These are phyloP conservation scores for Aplodontia rufa DNA, from an alignment of 2,113 vertebrate species.

Conservation along the genomic window DNA sequence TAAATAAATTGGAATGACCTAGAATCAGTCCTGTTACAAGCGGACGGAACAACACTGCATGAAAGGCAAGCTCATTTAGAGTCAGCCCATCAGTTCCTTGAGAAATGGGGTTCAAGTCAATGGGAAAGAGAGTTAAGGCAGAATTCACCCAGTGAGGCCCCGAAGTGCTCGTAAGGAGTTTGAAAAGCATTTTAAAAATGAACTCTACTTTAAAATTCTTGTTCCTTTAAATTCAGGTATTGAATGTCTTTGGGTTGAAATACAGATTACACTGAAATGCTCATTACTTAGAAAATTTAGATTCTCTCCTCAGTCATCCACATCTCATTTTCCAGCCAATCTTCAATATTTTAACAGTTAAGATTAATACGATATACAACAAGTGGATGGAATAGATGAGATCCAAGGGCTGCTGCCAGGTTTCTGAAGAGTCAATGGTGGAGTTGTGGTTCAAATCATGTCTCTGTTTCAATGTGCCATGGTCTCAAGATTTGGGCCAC, in stretches of 20 bases:
- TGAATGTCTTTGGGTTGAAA: background rate
- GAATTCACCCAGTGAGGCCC: background rate
- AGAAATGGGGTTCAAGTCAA: background rate
- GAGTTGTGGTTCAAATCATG: background rate
- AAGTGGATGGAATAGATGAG: background rate
- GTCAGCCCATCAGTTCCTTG: background rate
- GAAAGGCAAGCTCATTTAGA: slow-evolving; percentile 80
- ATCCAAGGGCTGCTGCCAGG: background rate
- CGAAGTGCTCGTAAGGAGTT: background rate
- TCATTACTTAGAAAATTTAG: background rate
- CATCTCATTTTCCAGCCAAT: background rate
- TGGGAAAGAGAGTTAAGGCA: slow-evolving; percentile 14
- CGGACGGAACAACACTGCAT: slow-evolving; percentile 66
- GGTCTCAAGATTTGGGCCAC: background rate
- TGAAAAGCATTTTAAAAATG: background rate
- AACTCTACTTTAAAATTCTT: background rate
- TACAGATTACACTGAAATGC: background rate
- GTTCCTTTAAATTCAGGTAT: background rate
- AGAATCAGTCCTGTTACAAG: slow-evolving; percentile 54
- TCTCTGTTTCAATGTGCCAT: background rate
- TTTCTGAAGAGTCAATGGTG: background rate
- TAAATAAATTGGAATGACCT: slow-evolving; percentile 76
- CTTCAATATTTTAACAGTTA: background rate
- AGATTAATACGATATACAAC: background rate
- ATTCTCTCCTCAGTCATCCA: background rate